Percentiles rank a stretch among this genome's conserved stretches.
These are phyloP conservation scores for Neodontobutis hainanensis DNA, from an alignment of 2,113 vertebrate genomes.

Conservation along the genomic window DNA sequence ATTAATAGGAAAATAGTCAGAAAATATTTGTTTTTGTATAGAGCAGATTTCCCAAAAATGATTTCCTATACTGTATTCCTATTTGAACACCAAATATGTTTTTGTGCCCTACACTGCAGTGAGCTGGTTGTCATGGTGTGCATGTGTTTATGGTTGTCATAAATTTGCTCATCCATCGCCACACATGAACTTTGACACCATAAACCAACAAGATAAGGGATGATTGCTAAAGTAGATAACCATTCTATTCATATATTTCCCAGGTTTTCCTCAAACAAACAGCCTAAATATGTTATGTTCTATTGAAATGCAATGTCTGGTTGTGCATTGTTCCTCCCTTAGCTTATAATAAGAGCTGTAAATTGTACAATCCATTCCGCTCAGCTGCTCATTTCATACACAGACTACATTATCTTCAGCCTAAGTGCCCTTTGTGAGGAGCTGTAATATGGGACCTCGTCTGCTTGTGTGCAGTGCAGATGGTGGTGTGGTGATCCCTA, in stretches of 20 bases:
- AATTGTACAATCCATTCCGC: conserved; percentile 62
- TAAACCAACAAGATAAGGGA: conserved; percentile 46
- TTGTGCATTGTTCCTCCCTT: conserved; percentile 22
- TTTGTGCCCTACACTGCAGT: not conserved
- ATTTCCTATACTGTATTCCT: not conserved
- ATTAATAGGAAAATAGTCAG: no score
- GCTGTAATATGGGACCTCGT: conserved; percentile 16
- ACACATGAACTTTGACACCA: conserved; percentile 70
- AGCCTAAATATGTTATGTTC: not conserved
- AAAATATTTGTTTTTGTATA: no score
- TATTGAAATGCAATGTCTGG: conserved; percentile 26
- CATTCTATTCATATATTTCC: not conserved
- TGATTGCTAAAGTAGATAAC: not conserved
- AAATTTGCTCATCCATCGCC: conserved; percentile 45
- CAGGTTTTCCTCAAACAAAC: not conserved
- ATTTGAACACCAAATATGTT: not conserved
- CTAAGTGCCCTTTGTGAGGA: conserved; percentile 57
- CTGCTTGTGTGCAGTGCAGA: conserved; percentile 46
- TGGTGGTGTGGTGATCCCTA: conserved; percentile 47
- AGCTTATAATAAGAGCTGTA: conserved; percentile 57
- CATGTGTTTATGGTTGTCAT: conserved; percentile 55
- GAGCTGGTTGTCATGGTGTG: not conserved
- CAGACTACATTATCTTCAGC: conserved; percentile 44
- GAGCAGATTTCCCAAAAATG: not conserved
- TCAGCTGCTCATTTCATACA: conserved; percentile 54